Conservation (phyloP, 2,113 vertebrate species). For the Macroglossus sobrinus region DNA sequence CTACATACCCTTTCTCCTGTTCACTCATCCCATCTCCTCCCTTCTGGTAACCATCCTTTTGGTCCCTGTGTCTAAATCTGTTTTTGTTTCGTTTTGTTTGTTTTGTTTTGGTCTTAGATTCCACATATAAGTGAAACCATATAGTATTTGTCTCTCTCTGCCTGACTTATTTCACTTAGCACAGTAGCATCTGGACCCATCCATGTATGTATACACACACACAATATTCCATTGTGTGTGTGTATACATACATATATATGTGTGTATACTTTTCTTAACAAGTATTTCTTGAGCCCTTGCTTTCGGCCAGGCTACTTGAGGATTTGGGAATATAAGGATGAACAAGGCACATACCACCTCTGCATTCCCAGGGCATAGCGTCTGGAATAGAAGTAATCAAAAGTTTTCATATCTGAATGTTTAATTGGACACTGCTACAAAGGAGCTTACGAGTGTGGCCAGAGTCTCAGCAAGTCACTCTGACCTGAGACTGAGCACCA, state of each 20-base stretch:
- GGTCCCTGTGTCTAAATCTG: background rate
- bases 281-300: background rate
- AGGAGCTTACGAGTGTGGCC: rapidly evolving
- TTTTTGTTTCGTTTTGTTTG: background rate
- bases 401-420: background rate
- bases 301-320: background rate
- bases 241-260: no score
- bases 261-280: no score
- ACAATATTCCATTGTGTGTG: background rate
- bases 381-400: background rate
- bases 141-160: background rate
- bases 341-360: background rate
- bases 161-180: background rate
- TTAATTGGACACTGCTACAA: background rate
- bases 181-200: background rate
- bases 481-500: background rate
- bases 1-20: background rate
- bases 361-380: background rate
- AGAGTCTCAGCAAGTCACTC: background rate
- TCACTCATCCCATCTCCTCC: no score
- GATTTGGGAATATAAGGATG: background rate
- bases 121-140: background rate
- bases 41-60: background rate
- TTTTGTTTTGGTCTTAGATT: background rate
- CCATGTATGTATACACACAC: no score